These are phyloP conservation scores for Otis tarda DNA, from an alignment of 2,113 vertebrate genomes.

Conservation along the genomic window DNA sequence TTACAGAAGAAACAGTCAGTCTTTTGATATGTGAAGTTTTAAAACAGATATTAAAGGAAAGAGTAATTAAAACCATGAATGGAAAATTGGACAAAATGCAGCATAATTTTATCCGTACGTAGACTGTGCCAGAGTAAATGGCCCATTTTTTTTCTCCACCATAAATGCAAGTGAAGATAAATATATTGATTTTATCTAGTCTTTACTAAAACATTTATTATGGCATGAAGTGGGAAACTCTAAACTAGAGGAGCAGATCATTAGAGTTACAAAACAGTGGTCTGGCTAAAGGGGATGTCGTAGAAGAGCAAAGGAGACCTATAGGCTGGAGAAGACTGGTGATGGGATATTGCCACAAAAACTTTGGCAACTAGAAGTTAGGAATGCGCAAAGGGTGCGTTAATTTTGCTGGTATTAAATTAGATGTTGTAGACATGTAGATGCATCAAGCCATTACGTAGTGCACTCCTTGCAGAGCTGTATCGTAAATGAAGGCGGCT, in stretches of 20 bases:
- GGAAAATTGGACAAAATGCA: not conserved
- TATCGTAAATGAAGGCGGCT: fast-evolving
- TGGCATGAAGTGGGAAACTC: not conserved
- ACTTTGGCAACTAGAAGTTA: not conserved
- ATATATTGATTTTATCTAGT: not conserved
- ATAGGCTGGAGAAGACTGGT: not conserved
- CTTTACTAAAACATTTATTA: not conserved
- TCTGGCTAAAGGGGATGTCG: not conserved
- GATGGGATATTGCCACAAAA: not conserved
- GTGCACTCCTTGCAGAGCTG: not conserved
- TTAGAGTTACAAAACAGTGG: not conserved
- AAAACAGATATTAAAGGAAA: not conserved
- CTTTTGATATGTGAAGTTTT: not conserved
- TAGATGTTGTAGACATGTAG: not conserved
- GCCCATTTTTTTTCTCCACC: not conserved
- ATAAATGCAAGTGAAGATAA: not conserved
- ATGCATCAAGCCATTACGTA: not conserved
- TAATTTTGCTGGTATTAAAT: not conserved
- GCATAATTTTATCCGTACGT: not conserved
- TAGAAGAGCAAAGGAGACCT: not conserved
- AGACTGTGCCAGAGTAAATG: not conserved
- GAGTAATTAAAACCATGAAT: not conserved
- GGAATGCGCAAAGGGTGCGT: fast-evolving
- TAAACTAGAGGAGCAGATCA: not conserved
- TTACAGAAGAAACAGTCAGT: not conserved